phyloP scores from a whole-genome alignment of 2,113 vertebrate species.

The Misgurnus mizolepis region DNA sequence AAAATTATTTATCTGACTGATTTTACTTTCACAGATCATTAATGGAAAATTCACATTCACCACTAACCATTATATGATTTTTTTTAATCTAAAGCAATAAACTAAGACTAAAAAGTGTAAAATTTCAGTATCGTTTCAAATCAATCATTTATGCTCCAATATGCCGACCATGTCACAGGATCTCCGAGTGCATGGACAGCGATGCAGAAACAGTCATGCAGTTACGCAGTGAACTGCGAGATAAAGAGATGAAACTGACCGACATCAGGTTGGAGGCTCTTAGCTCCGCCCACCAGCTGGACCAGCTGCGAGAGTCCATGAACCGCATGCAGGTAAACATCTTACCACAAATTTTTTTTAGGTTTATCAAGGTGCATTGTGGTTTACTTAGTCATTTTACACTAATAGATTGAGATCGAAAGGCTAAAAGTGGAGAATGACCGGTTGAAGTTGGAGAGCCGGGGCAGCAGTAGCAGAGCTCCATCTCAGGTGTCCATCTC shows the following conservation, averaged over 20 bases:
- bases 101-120: neutral
- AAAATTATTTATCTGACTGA: neutral
- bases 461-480: constrained; percentile 78
- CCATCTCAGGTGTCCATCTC: constrained; percentile 82
- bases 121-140: neutral
- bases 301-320: constrained; percentile 89
- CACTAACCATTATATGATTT: neutral
- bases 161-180: constrained; percentile 61
- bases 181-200: constrained; percentile 85
- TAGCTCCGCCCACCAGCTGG: constrained; percentile 88
- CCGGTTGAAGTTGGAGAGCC: constrained; percentile 81
- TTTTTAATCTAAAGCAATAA: neutral
- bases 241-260: constrained; percentile 88
- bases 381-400: constrained; percentile 1
- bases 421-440: constrained; percentile 87
- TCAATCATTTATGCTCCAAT: neutral
- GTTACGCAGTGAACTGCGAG: constrained; percentile 86
- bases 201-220: constrained; percentile 88
- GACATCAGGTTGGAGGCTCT: constrained; percentile 88
- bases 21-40: neutral
- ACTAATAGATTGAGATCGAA: constrained; percentile 82
- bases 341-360: neutral
- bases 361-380: neutral
- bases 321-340: constrained; percentile 86
- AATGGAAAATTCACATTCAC: neutral